Base-by-base conservation (phyloP, 92 coral and sea anemone species). In the Heliopora coerulea region DNA sequence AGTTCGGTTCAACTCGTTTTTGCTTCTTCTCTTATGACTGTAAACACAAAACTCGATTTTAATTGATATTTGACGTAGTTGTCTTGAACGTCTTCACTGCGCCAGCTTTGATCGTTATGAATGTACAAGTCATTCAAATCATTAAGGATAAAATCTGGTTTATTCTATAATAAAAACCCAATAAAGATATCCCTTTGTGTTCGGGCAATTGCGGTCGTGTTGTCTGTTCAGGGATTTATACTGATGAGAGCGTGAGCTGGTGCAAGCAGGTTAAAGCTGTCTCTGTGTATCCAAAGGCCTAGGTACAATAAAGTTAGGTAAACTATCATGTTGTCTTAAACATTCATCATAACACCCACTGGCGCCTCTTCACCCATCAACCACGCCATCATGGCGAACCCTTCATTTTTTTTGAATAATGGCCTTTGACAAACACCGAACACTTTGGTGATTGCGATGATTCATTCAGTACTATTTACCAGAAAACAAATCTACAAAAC, bases 181-280 rank as follows among this genome's bases (percentile, higher is more conserved):
- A 70, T 70, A 70, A 50, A 70, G 41, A 39, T 25, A 33, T 17
- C 33, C 34, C 63, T 70, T 70, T 70, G 77, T 70, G 49, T 52
- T 57, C 1, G 13, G 28, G 60, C 48, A 23, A 52, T 70, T 70
- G 54, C 23, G 77, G 63, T 37, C 77, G 4, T 70, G 49, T 54
- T 70, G 77, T 70, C 77, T 70, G 77, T 63, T 70, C 42, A 70
- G 77, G 77, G 77, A 70, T 70, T 70, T 70, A 70, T 27, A 14
- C 13, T 33, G 77, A 54, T 70, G 77, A 54, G 77, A 54, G 33
- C 27, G 50, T 70, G 77, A 32, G 77, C 77, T 49, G 77, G 35
- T 50, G 33, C 60, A 49, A 70, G 77, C 77, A 70, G 62, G 62
- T 70, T 70, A 70, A 70, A 70, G 77, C 77, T 63, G 77, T 50